Evolutionary conservation across 1,140 invertebrate species (phyloP).

Genomic region (Bombus ignitus): DNA sequence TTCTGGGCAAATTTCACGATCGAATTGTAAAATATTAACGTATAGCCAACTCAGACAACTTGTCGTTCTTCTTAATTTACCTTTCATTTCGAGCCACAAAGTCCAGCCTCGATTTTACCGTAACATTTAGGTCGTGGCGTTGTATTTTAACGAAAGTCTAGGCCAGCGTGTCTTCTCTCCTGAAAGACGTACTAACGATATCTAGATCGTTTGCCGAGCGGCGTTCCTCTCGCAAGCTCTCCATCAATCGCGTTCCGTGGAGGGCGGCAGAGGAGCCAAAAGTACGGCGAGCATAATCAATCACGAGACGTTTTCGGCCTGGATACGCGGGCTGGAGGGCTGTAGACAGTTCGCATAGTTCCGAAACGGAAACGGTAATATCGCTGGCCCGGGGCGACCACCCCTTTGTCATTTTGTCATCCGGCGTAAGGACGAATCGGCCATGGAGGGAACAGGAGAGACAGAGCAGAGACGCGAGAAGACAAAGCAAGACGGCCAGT

Average conservation of each 20-base stretch:
- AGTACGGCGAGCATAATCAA: constrained; percentile 81
- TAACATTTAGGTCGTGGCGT: too few species aligned
- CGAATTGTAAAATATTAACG: too few species aligned
- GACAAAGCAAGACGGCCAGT: constrained; percentile 30
- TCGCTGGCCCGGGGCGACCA: constrained; percentile 78
- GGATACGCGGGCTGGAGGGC: constrained; percentile 48
- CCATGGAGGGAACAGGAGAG: constrained; percentile 40
- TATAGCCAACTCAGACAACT: too few species aligned
- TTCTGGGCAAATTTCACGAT: too few species aligned
- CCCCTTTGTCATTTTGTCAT: constrained; percentile 82
- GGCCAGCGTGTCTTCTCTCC: neutral
- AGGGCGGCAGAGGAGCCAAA: constrained; percentile 71
- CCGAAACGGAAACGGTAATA: constrained; percentile 81
- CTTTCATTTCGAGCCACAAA: too few species aligned
- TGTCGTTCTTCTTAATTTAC: too few species aligned
- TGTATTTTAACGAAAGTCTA: neutral
- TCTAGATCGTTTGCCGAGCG: constrained; percentile 34
- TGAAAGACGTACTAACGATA: constrained; percentile 19
- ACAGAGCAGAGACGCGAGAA: constrained; percentile 52
- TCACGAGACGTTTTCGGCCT: constrained; percentile 74
- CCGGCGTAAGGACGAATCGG: constrained; percentile 65
- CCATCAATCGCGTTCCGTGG: constrained; percentile 71
- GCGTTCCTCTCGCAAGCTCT: constrained; percentile 5
- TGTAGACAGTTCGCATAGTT: constrained; percentile 77
- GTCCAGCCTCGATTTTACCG: too few species aligned